These are phyloP conservation scores for Todus mexicanus DNA, from an alignment of 2,797 vertebrate species.

Conservation along the genomic window DNA sequence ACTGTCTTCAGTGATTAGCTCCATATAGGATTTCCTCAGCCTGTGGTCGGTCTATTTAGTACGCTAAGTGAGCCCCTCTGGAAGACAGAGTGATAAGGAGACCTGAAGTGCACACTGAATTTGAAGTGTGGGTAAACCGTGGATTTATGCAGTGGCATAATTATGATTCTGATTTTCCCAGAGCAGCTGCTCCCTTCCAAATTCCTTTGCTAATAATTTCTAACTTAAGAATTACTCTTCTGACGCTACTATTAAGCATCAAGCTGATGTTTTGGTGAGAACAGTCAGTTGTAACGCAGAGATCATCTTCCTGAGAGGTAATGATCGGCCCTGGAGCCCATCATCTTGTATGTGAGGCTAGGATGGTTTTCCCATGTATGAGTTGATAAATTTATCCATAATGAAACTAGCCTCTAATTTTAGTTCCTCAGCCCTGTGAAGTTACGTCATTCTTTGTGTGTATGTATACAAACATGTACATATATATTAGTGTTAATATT, in stretches of 20 bases:
- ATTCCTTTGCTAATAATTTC: not conserved
- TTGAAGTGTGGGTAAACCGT: not conserved
- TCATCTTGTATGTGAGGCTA: not conserved
- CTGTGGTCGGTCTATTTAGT: not conserved
- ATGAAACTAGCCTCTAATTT: not conserved
- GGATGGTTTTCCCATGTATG: not conserved
- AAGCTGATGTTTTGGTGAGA: not conserved
- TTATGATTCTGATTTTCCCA: not conserved
- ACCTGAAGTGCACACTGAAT: not conserved
- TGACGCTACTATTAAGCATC: not conserved
- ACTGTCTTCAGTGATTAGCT: not conserved
- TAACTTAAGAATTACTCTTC: not conserved
- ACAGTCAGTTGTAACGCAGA: not conserved
- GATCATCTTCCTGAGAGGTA: not conserved
- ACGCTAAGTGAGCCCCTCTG: not conserved
- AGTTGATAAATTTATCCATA: not conserved
- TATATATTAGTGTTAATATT: not conserved
- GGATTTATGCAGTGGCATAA: not conserved
- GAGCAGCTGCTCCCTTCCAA: not conserved
- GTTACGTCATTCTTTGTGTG: not conserved
- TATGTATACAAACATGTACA: rapidly evolving
- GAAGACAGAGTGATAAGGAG: not conserved
- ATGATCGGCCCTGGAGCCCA: not conserved
- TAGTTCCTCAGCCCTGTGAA: not conserved
- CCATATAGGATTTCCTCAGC: not conserved